A percentile compares a stretch with the other conserved stretches of the same genome.
phyloP scores from a whole-genome alignment of 2,888 invertebrate species.

The Nipponacmea schrenckii region DNA sequence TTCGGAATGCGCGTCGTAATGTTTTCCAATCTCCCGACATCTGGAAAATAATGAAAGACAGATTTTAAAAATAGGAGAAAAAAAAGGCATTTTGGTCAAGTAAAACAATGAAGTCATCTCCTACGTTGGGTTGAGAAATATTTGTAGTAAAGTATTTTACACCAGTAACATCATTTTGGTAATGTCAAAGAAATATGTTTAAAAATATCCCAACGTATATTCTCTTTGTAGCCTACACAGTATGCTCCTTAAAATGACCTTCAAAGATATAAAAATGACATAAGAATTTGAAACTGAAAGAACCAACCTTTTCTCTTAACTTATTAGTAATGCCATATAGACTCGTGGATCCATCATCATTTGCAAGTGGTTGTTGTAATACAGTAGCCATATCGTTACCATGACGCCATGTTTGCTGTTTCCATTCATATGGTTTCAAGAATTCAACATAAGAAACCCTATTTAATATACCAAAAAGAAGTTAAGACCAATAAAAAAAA shows the following conservation, averaged over 20 bases:
- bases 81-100: neutral
- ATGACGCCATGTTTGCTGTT: conserved; percentile 64
- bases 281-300: too few species aligned
- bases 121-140: neutral
- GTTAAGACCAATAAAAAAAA: neutral
- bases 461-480: conserved; percentile 18
- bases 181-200: too few species aligned
- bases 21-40: conserved; percentile 66
- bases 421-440: conserved; percentile 64
- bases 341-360: conserved; percentile 59
- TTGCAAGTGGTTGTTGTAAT: conserved; percentile 58
- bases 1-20: conserved; percentile 62
- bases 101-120: neutral
- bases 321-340: conserved; percentile 61
- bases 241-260: too few species aligned
- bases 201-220: too few species aligned
- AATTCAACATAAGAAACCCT: conserved; percentile 66
- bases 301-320: conserved; percentile 60
- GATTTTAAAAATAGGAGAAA: neutral
- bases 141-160: too few species aligned
- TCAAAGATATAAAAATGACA: too few species aligned
- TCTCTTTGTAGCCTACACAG: too few species aligned
- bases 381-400: conserved; percentile 65
- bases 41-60: conserved; percentile 38
- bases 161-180: too few species aligned